Conservation (phyloP, 2,797 vertebrate species). For the Takifugu rubripes region DNA sequence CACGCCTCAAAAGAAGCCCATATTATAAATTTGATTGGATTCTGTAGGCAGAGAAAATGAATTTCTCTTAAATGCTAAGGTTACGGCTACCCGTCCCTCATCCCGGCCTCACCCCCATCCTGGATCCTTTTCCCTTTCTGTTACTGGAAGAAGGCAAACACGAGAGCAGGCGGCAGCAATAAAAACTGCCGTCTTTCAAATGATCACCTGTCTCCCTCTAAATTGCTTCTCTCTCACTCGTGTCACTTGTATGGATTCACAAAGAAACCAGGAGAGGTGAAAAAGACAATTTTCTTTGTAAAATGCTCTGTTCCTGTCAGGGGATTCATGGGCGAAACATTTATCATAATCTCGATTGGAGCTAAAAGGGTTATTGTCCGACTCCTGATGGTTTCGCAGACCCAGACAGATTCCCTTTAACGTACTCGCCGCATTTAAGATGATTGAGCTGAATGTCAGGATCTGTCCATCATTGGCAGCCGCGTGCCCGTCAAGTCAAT, state of each 20-base stretch:
- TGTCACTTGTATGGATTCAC: slow-evolving; percentile 67
- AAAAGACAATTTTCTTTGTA: slow-evolving; percentile 66
- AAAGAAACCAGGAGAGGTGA: slow-evolving; percentile 41
- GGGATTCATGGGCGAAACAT: slow-evolving; percentile 66
- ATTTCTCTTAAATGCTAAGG: slow-evolving; percentile 61
- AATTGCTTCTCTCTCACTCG: slow-evolving; percentile 68
- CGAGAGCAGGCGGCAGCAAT: slow-evolving; percentile 61
- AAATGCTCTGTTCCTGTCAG: slow-evolving; percentile 68
- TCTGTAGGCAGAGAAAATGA: slow-evolving; percentile 37
- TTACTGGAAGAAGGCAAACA: slow-evolving; percentile 58
- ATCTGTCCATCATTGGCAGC: slow-evolving; percentile 37
- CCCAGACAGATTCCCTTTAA: slow-evolving; percentile 36
- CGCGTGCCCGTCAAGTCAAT: slow-evolving; percentile 44
- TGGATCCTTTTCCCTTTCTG: slow-evolving; percentile 38
- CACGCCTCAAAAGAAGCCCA: slow-evolving; percentile 26
- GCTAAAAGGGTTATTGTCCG: slow-evolving; percentile 52
- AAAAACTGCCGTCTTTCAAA: slow-evolving; percentile 71
- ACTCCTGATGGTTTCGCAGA: slow-evolving; percentile 26
- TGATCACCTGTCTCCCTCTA: slow-evolving; percentile 74
- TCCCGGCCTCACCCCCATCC: slow-evolving; percentile 12
- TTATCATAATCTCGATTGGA: slow-evolving; percentile 75
- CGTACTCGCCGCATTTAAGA: slow-evolving; percentile 43
- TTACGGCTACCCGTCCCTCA: slow-evolving; percentile 66
- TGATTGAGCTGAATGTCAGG: slow-evolving; percentile 34
- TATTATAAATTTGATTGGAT: slow-evolving; percentile 45